These are phyloP conservation scores for Meghimatium bilineatum DNA, from an alignment of 2,888 invertebrate genomes.

Conservation along the genomic window DNA sequence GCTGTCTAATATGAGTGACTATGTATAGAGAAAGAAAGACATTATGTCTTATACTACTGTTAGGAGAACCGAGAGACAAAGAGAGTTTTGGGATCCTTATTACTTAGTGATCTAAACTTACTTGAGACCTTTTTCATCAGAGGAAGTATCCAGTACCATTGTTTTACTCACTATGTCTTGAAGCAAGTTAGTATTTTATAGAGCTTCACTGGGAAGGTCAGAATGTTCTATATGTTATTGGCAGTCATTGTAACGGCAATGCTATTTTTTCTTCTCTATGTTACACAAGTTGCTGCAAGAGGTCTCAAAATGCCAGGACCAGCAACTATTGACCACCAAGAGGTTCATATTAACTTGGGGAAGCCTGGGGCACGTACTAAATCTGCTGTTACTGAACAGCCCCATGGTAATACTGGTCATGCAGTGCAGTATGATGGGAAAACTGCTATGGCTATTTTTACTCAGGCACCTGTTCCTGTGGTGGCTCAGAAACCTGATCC, in stretches of 20 bases:
- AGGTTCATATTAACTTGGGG: slow-evolving; percentile 57
- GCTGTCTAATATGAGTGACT: no score
- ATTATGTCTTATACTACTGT: no score
- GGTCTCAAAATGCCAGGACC: slow-evolving; percentile 44
- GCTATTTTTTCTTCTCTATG: not conserved
- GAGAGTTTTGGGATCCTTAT: no score
- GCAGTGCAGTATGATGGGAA: slow-evolving; percentile 47
- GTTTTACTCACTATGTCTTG: no score
- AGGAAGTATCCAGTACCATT: no score
- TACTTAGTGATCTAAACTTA: no score
- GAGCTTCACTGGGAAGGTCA: no score
- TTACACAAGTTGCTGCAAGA: not conserved
- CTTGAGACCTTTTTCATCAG: no score
- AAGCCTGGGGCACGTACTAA: slow-evolving; percentile 38
- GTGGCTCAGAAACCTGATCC: slow-evolving; percentile 62
- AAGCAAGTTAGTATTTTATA: no score
- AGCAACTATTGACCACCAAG: slow-evolving; percentile 63
- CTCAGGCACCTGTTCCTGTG: slow-evolving; percentile 50
- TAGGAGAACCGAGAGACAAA: no score
- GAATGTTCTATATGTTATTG: no score
- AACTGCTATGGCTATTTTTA: slow-evolving; percentile 49
- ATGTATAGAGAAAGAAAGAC: no score
- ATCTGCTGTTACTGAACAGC: slow-evolving; percentile 35
- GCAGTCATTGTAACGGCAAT: not conserved
- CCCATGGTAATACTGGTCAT: slow-evolving; percentile 2